Base-by-base conservation (phyloP, 92 coral and sea anemone genomes). In the Desmophyllum pertusum region DNA sequence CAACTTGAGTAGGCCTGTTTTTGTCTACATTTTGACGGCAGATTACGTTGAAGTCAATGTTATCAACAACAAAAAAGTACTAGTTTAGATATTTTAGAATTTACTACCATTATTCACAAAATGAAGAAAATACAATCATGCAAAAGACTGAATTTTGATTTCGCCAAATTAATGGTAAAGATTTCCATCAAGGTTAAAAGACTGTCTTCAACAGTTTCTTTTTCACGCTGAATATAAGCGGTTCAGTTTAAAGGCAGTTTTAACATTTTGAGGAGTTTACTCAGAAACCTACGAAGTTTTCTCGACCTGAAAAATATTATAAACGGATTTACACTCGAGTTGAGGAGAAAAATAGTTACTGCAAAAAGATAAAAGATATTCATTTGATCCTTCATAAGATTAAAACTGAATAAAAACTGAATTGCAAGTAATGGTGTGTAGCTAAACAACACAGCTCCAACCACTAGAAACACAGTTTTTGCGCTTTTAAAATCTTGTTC, bases 401-500 rank as follows among this genome's bases (percentile, higher is more conserved):
- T 10, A 29, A 10, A 72, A 18, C 4, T 8, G n/a, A 41, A 72
- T 1, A 27, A 72, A 42, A 40, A 0, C 18, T 72, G 52, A 41
- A 43, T 21, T 18, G 23, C 53, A 3, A 41, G 6, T 13, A 41
- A 43, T 43, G 76, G 76, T 72, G 35, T 14, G 43, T 72, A 72
- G 38, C 76, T 40, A 17, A 72, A 42, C 0, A 72, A 3, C 19
- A 43, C 57, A 25, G 76, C 76, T 4, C 52, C 57, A 3, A 43
- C 53, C 5, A 72, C 76, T 25, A 72, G 29, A 39, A 43, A 43
- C 52, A 72, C 53, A 43, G 76, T 72, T 1, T 72, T 72, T 72
- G 55, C 76, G 36, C 76, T 72, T 41, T 72, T 23, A 11, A 72
- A 72, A 0, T 72, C 76, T 72, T 72, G 76, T 27, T 43, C 36